Conservation (phyloP, 1,140 invertebrate species). For the Ceratoteleas bidentatus region DNA sequence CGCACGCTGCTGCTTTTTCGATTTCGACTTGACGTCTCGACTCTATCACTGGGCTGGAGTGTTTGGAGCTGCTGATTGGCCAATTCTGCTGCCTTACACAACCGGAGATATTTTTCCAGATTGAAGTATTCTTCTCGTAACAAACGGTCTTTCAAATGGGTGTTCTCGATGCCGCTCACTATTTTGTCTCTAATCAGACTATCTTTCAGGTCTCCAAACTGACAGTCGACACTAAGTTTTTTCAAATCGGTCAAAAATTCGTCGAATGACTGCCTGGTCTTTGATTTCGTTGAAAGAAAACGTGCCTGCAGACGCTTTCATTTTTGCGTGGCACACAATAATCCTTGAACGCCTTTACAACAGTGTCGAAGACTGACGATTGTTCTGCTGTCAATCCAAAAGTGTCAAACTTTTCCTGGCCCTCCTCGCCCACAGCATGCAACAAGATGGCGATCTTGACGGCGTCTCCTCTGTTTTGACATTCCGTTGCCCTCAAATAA, state of each 20-base stretch:
- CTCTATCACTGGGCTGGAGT: background rate
- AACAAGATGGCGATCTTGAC: slow-evolving; percentile 41
- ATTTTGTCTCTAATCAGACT: slow-evolving; percentile 72
- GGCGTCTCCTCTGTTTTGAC: slow-evolving; percentile 10
- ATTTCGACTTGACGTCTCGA: slow-evolving; percentile 2
- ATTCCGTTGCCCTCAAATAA: slow-evolving; percentile 6
- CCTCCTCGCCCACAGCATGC: slow-evolving; percentile 48
- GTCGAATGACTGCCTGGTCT: slow-evolving; percentile 67
- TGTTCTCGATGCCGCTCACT: slow-evolving; percentile 72
- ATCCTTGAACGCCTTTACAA: slow-evolving; percentile 55
- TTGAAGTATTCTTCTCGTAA: slow-evolving; percentile 68
- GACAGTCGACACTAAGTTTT: slow-evolving; percentile 65
- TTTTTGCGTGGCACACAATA: slow-evolving; percentile 59
- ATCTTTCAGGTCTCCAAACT: slow-evolving; percentile 67
- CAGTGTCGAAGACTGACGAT: slow-evolving; percentile 20
- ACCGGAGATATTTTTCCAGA: slow-evolving; percentile 63
- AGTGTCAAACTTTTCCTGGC: slow-evolving; percentile 42
- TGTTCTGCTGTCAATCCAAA: slow-evolving; percentile 34
- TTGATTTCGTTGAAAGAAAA: slow-evolving; percentile 63
- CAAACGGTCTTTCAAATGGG: slow-evolving; percentile 70
- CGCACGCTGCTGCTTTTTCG: background rate
- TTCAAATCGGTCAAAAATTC: slow-evolving; percentile 64
- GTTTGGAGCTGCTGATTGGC: slow-evolving; percentile 25
- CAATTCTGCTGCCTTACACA: slow-evolving; percentile 50
- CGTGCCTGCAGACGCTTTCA: slow-evolving; percentile 56